Percentiles rank a stretch among this genome's conserved stretches.
phyloP scores from a whole-genome alignment of 2,888 invertebrate species.

The Drosophila multiciliata region DNA sequence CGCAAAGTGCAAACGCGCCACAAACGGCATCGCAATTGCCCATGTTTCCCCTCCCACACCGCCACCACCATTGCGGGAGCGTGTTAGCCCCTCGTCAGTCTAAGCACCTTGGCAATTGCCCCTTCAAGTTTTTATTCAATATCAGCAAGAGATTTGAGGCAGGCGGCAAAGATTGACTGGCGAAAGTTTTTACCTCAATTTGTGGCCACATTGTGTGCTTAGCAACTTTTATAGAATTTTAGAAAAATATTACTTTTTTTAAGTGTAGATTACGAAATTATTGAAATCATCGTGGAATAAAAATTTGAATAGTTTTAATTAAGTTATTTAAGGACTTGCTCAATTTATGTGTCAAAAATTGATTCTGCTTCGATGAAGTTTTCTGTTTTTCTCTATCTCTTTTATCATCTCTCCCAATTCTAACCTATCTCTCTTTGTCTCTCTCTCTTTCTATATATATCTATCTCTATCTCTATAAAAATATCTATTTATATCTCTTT shows the following conservation, averaged over 20 bases:
- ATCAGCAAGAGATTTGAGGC: conserved; percentile 30
- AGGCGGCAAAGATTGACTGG: conserved; percentile 21
- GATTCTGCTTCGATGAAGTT: background rate
- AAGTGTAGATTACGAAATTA: background rate
- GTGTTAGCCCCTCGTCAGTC: background rate
- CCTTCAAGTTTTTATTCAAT: conserved; percentile 36
- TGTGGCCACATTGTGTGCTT: conserved; percentile 19
- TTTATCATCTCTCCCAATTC: background rate
- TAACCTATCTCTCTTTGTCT: background rate
- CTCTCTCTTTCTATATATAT: accelerated
- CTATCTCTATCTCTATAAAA: too few species aligned
- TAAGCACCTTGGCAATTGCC: background rate
- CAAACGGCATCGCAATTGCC: conserved; percentile 72
- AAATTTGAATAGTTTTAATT: background rate
- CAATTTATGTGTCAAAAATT: background rate
- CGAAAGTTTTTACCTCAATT: conserved; percentile 46
- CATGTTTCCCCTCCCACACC: conserved; percentile 29
- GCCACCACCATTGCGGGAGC: background rate
- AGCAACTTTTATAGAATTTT: background rate
- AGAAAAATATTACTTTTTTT: background rate
- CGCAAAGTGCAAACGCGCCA: conserved; percentile 78
- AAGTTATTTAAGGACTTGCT: accelerated
- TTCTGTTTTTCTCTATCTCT: background rate
- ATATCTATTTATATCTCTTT: background rate
- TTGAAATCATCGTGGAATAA: accelerated